A percentile compares a stretch with the other conserved stretches of the same genome.
Conservation (phyloP, 2,888 invertebrate genomes). For the Argyresthia albistria region DNA sequence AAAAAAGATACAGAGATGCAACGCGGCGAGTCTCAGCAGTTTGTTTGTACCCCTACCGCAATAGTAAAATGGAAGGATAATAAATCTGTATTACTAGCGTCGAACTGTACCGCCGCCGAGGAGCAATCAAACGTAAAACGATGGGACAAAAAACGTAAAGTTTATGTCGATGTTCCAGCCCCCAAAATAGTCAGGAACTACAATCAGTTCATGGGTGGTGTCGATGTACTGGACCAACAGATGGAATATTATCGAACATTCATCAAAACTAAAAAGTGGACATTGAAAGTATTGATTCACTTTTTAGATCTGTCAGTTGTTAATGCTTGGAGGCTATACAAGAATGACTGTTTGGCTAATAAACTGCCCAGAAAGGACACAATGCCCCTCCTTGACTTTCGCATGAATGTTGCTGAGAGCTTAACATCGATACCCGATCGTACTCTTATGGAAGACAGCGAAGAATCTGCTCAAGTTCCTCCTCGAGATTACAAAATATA, state of each 20-base stretch:
- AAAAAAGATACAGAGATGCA: conserved; percentile 5
- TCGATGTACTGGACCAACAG: conserved; percentile 16
- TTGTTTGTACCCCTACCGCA: conserved; percentile 6
- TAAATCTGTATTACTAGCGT: conserved; percentile 8
- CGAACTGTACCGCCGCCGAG: not conserved
- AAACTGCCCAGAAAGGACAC: conserved; percentile 5
- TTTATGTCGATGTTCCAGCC: not conserved
- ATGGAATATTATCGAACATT: conserved; percentile 21
- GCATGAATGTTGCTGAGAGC: conserved; percentile 11
- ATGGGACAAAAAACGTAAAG: not conserved
- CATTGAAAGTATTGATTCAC: conserved; percentile 20
- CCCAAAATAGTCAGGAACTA: conserved; percentile 12
- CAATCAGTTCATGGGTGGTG: conserved; percentile 14
- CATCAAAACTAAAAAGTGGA: conserved; percentile 25
- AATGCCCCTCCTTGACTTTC: conserved; percentile 10
- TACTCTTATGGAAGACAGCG: not conserved
- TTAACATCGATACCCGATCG: conserved; percentile 7
- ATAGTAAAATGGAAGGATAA: conserved; percentile 15
- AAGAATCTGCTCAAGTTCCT: not conserved
- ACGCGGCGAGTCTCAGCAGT: conserved; percentile 6
- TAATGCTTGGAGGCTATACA: conserved; percentile 20
- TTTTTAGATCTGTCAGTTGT: conserved; percentile 19
- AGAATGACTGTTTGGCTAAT: conserved; percentile 9
- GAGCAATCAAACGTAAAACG: not conserved
- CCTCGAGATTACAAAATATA: not conserved